Conservation (phyloP, 64 coral and sea anemone genomes). For the Porites lutea region DNA sequence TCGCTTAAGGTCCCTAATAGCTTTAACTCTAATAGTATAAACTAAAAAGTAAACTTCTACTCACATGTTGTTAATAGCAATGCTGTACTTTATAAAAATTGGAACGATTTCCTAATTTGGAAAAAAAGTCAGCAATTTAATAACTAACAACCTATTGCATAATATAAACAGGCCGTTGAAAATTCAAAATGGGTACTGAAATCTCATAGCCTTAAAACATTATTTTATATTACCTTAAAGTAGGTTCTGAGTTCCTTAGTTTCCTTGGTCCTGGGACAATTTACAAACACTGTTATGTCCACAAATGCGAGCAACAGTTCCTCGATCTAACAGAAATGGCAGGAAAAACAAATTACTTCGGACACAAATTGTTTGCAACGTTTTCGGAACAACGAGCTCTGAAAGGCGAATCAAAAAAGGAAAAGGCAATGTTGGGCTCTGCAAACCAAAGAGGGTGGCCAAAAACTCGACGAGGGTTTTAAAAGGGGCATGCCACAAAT, state of each 20-base stretch:
- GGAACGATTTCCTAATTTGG: conserved; percentile 83
- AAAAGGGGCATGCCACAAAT: no score
- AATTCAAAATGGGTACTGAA: no score
- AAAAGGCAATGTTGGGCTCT: no score
- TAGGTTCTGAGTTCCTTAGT: conserved; percentile 65
- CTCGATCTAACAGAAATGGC: conserved; percentile 71
- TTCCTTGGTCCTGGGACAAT: conserved; percentile 68
- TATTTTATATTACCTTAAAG: conserved; percentile 72
- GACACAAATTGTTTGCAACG: no score
- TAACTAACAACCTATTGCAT: not conserved
- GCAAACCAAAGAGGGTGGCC: no score
- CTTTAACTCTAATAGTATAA: no score
- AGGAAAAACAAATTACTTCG: not conserved
- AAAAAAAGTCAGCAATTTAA: not conserved
- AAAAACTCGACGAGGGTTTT: no score
- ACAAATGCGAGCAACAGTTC: conserved; percentile 76
- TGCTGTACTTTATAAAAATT: conserved; percentile 88
- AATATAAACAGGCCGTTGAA: no score
- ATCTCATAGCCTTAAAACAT: no score
- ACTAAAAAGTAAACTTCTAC: conserved; percentile 1
- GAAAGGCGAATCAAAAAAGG: no score
- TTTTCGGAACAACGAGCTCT: not conserved
- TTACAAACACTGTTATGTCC: conserved; percentile 79
- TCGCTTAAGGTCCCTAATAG: no score
- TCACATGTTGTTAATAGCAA: conserved; percentile 90